A percentile compares a stretch with the other conserved stretches of the same genome.
phyloP scores from a whole-genome alignment of 1,140 invertebrate genomes.

The Oreohelix idahoensis region DNA sequence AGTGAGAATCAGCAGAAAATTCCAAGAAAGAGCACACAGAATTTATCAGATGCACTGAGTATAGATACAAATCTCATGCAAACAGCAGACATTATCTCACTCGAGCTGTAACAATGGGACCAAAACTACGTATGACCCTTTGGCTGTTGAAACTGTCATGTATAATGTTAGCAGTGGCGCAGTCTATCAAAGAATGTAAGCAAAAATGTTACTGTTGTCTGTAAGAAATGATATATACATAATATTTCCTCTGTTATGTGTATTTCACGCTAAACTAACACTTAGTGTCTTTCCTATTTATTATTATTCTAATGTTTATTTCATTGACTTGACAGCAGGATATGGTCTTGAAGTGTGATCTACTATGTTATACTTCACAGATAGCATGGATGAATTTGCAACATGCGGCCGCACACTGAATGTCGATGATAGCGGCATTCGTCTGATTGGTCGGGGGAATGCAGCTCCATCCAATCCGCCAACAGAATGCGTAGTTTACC shows the following conservation, averaged over 20 bases:
- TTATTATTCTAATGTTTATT: not conserved
- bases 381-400: constrained; percentile 49
- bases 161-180: not conserved
- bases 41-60: no score
- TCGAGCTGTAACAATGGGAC: not conserved
- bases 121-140: not conserved
- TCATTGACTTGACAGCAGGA: not conserved
- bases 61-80: no score
- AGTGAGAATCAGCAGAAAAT: no score
- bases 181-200: not conserved
- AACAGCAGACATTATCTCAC: not conserved
- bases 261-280: no score
- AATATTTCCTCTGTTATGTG: no score
- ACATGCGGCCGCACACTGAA: constrained; percentile 47
- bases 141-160: not conserved
- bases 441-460: constrained; percentile 48
- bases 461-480: constrained; percentile 52
- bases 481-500: constrained; percentile 44
- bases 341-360: no score
- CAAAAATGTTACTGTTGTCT: no score
- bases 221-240: no score
- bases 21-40: no score
- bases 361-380: constrained; percentile 38
- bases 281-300: no score
- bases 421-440: constrained; percentile 52